Base-by-base conservation (phyloP, 2,888 invertebrate species). In the Kuschelorhynchus macadamiae region DNA sequence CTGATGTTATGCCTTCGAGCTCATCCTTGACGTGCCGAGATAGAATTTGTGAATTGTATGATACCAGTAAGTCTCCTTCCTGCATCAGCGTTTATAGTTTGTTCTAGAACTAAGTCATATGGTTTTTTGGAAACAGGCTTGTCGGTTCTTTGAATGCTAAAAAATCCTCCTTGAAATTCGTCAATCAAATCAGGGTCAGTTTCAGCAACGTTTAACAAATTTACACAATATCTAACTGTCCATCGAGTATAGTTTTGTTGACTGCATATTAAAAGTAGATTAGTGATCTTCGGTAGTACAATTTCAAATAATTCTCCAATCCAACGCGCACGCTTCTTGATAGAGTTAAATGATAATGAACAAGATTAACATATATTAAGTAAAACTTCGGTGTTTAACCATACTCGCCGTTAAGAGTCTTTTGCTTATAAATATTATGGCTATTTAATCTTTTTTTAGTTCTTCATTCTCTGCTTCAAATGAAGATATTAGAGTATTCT, bases 171-270 rank as follows among this genome's bases (percentile, higher is more conserved):
- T 70, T 36, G 42, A 12, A 81, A 72, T 42, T 74, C 67, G 30
- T 72, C 59, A 9, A 53, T 18, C 44, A 80, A 71, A 53, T 71
- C 77, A 53, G 77, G 76, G 73, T 81, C 79, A 42, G 79, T 79
- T 50, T 75, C 62, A 21, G 72, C 73, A 5, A 81, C 72, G 5
- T 77, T 79, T 9, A 69, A 46, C 47, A 82, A 75, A 71, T 80
- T 81, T 30, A 74, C 72, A 20, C 56, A 55, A 57, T 81, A 81
- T 69, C 63, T 71, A 3, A 78, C 74, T 9, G 75, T 60, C 72
- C 77, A 81, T 1, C 78, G 74, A 47, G 80, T 73, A 73, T 82
- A 81, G 57, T 81, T 82, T 60, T 56, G 78, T 18, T 81, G 80
- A 69, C 81, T 80, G 32, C 72, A 75, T 1, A 64, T 63, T 50